phyloP scores from a whole-genome alignment of 2,797 vertebrate genomes.

The Garrulus glandarius region DNA sequence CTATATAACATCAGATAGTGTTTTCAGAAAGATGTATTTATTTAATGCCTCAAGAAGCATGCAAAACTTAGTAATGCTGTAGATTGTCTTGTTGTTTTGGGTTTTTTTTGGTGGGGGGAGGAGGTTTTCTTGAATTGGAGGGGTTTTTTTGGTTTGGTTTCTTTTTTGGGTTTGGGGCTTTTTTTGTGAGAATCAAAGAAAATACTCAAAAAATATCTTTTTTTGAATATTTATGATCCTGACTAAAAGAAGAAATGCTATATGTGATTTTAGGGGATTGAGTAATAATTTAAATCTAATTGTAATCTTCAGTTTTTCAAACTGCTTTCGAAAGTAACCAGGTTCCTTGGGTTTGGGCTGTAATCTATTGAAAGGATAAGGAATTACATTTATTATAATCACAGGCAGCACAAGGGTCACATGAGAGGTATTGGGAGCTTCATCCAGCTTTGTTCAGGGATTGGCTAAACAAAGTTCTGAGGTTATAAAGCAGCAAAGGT shows the following conservation, averaged over 20 bases:
- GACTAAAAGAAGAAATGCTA: not conserved
- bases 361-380: not conserved
- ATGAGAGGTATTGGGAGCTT: not conserved
- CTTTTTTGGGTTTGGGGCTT: not conserved
- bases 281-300: not conserved
- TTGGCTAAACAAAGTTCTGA: not conserved
- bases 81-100: not conserved
- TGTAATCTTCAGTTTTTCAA: not conserved
- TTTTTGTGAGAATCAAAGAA: not conserved
- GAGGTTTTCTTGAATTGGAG: not conserved
- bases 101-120: accelerated
- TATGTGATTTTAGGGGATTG: accelerated
- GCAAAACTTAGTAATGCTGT: not conserved
- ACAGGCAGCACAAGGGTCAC: not conserved
- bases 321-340: not conserved
- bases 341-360: not conserved
- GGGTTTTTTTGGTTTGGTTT: not conserved
- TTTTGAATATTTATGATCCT: not conserved
- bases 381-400: not conserved
- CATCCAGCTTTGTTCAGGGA: not conserved
- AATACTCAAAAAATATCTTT: not conserved
- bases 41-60: not conserved
- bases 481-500: slow-evolving; percentile 9
- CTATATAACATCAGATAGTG: not conserved
- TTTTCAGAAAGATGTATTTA: not conserved